Evolutionary conservation across 2,113 vertebrate species (phyloP).

Genomic region (Aplodontia rufa): DNA sequence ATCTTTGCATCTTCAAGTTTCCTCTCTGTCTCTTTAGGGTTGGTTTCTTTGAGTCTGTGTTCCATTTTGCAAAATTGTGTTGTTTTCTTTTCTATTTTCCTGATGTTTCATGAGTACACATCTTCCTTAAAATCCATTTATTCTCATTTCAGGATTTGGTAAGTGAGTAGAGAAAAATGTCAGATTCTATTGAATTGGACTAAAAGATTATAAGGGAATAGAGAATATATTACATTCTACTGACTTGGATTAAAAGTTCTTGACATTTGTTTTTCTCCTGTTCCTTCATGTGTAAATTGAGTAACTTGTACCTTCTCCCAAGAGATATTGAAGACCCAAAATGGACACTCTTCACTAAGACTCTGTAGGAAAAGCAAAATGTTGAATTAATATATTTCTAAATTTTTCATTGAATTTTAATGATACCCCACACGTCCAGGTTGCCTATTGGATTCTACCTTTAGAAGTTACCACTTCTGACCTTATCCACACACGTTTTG

Average conservation of each 20-base stretch:
- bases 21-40: too few relatives aligned
- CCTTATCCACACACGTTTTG: not conserved
- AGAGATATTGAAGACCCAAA: not conserved
- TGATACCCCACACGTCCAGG: not conserved
- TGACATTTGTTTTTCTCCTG: not conserved
- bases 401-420: not conserved
- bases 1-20: too few relatives aligned
- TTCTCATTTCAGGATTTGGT: not conserved
- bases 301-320: not conserved
- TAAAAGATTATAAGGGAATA: not conserved
- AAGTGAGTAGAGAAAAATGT: not conserved
- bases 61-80: not conserved
- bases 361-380: not conserved
- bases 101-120: not conserved
- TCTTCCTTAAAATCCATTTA: not conserved
- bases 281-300: not conserved
- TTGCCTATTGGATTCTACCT: not conserved
- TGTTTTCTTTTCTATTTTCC: not conserved
- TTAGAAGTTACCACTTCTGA: not conserved
- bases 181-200: not conserved
- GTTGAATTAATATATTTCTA: not conserved
- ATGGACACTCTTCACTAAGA: not conserved
- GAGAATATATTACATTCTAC: not conserved
- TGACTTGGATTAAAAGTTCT: not conserved
- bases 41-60: not conserved